Evolutionary conservation across 1,140 invertebrate species (phyloP), one percentile per base, ranked within the genome.

Genomic region (Nasonia giraulti): DNA sequence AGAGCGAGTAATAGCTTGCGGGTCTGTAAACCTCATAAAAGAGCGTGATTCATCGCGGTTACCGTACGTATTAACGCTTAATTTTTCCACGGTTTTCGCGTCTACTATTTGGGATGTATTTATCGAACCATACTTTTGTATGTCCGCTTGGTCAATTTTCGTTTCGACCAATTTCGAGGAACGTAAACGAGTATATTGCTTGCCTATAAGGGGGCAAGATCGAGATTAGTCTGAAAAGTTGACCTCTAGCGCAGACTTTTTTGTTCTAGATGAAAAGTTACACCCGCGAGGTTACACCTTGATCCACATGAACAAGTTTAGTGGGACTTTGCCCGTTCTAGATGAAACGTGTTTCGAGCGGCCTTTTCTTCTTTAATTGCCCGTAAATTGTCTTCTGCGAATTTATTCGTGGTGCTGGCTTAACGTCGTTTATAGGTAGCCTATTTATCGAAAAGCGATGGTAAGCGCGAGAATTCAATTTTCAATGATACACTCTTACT

Each of bases 181-280:
- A 14, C 27, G 27, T 27, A 2, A 55, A 55, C 14, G 55, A 17
- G 11, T 27, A 1, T 55, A 62, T 6, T 17, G 55, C 17, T 62
- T n/a, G 20, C 5, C 55, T 62, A 37, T 37, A 62, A 62, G 17
- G 6, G 17, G 55, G 55, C 20, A 62, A 62, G 20, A 62, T 62
- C 20, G 55, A 62, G 20, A 62, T 62, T 20, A 62, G 55, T 62
- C 20, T 62, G 17, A 20, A 62, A 62, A 62, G 55, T 62, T 62
- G 55, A 62, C 55, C 55, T 62, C 17, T 62, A 62, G 5, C 55
- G 55, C 1, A 1, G 20, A 20, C 68, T 71, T 71, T 71, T 71
- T 71, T 33, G 31, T 71, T 71, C 69, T 11, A 71, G 8, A 27
- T 71, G 69, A 71, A 71, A 71, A 71, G 69, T 71, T 71, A 71